Base-by-base conservation (phyloP, 2,113 vertebrate genomes). In the Trichechus manatus region DNA sequence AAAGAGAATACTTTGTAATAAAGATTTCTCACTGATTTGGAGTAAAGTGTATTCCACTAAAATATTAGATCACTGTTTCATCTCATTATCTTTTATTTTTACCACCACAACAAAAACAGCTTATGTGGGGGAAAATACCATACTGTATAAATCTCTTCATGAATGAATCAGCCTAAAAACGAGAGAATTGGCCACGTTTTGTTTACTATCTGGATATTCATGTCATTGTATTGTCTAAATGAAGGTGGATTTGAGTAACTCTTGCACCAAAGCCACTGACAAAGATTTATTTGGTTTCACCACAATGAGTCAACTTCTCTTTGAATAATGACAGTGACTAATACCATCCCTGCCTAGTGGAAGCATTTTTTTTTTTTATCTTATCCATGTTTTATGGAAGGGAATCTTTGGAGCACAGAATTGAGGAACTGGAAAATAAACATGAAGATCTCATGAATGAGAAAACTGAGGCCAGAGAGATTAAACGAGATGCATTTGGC, bases 201-300 rank as follows among this genome's bases (percentile, higher is more conserved):
- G 86, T 98, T 98, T 97, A 97, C 95, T 98, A 72, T 96, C 94
- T 98, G 97, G 91, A 91, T 98, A 93, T 97, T 98, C 97, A 97
- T 92, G 93, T 96, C 96, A 97, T 96, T 97, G 96, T 20, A 94
- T 96, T 98, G 97, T 97, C 97, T 98, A 97, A 98, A 95, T 95
- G n/a, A 97, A 97, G 98, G 96, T 97, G 94, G 96, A 97, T 97
- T 98, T 97, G 93, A 59, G 87, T 90, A 97, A 93, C 59, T 97
- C 87, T 97, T 97, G 95, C 82, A 94, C 95, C 97, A 96, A 97
- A 98, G 94, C 95, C 91, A 96, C 78, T 97, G 98, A 98, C 97
- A 98, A 97, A 98, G 98, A 98, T 98, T 98, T 98, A 98, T 98
- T 98, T 95, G 98, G 91, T 95, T 98, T 98, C 94, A 97, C 95